Base-by-base conservation (phyloP, 2,888 invertebrate species). In the Drosophila robusta region DNA sequence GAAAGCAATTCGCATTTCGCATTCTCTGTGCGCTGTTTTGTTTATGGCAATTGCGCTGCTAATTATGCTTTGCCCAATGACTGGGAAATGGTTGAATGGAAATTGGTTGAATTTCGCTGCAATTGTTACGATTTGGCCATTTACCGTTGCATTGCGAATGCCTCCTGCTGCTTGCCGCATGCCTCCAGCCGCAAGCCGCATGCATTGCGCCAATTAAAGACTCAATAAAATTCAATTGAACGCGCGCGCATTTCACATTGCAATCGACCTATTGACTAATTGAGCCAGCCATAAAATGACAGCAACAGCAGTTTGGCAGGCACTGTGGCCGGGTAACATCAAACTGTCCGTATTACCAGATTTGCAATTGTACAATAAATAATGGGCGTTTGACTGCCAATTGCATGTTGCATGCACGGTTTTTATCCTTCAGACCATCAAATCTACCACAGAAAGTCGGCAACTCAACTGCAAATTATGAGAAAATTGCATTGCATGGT, bases 221-320 rank as follows among this genome's bases (percentile, higher is more conserved):
- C 89, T 72, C 87, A 75, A 84, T 84, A 75, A 84, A 84, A 87
- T 80, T 78, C 84, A 83, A 88, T 84, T 70, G 89, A 45, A 52
- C 34, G 18, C 51, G 41, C 50, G 32, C 32, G 16, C 45, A 29
- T 51, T 70, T 38, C 18, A 32, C 47, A 60, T 45, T 51, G 52
- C 52, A 50, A 29, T 65, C 72, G 24, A 49, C 14, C 39, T 22
- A 50, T 26, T 29, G 60, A 41, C 58, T 71, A 73, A 70, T 76
- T 75, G 58, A 58, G 50, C 54, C 46, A 9, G 41, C 62, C 70
- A 63, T 54, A 22, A 70, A 75, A 75, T 38, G 56, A 29, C 38
- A 22, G 58, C 54, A 51, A 47, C 32, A 46, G 44, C 70, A 56
- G 38, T 47, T 62, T 49, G 26, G 3, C 75, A 47, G 29, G 18